Base-by-base conservation (phyloP, 1,140 invertebrate genomes). In the Leptoteleia sp. region DNA sequence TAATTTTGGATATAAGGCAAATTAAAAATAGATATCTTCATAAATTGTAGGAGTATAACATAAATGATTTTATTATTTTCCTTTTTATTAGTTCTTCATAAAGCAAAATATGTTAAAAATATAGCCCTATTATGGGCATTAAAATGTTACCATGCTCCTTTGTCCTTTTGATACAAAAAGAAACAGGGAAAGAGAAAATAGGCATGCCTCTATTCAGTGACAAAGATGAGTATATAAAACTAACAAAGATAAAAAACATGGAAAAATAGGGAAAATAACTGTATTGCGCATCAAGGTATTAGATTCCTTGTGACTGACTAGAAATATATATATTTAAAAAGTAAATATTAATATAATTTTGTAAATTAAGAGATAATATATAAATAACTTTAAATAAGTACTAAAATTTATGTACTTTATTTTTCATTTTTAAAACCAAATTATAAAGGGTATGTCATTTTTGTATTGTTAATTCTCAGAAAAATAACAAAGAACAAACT, bases 241-340 rank as follows among this genome's bases (percentile, higher is more conserved):
- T 15, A 45, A 67, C 48, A 55, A 35, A 48, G 43, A 57, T 19
- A 19, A 47, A 17, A 7, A 38, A 7, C 25, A 12, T 27, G 17
- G 15, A 50, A 35, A 64, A 38, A 43, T 45, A 11, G 52, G 40
- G 35, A 57, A 70, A 57, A 57, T 27, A 45, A 70, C 37, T 37
- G 52, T 70, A 70, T n/a, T 25, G 42, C 43, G 59, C 43, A 50
- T 62, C 59, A 47, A 61, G 47, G 47, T 31, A 47, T 55, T 13
- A 9, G 22, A 11, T 35, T 37, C 19, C 27, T 33, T 22, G 25
- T 40, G 19, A 25, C 7, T 1, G 12, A 17, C 1, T 25, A 11
- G 1, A 27, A 43, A 31, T 29, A n/a, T 43, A 29, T 16, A 17
- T 43, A 29, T 48, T 12, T 8, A 3, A 13, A 7, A 57, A 40